phyloP scores from a whole-genome alignment of 30 jellyfish, hydroid and myxozoan genomes.

The Aurelia aurita region DNA sequence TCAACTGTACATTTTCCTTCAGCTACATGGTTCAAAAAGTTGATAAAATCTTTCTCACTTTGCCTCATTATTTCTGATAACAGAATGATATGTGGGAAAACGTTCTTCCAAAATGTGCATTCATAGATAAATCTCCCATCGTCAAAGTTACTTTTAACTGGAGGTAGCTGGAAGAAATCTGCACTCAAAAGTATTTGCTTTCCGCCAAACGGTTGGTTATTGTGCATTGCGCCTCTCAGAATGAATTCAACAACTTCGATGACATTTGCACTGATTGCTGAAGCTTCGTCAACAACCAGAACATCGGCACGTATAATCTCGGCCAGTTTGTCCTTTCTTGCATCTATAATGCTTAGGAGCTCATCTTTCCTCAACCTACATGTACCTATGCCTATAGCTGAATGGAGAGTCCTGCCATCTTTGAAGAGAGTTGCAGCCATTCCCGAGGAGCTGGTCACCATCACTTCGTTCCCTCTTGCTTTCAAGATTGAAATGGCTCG shows the following conservation, averaged over 20 bases:
- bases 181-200: too few species aligned
- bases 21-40: too few species aligned
- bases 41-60: too few species aligned
- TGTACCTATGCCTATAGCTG: slow-evolving; percentile 16
- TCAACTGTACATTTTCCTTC: too few species aligned
- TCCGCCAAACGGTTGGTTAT: slow-evolving; percentile 12
- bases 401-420: slow-evolving; percentile 24
- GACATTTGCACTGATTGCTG: slow-evolving; percentile 22
- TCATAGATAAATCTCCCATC: too few species aligned
- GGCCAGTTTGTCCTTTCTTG: slow-evolving; percentile 20
- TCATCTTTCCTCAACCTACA: slow-evolving; percentile 13
- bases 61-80: too few species aligned
- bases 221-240: slow-evolving; percentile 10
- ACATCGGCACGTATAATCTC: slow-evolving; percentile 2
- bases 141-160: too few species aligned
- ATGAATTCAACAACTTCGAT: slow-evolving; percentile 16
- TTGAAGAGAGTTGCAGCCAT: slow-evolving; percentile 24
- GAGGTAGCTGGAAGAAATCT: too few species aligned
- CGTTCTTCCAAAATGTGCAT: too few species aligned
- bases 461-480: slow-evolving; percentile 24
- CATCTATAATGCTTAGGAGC: neutral
- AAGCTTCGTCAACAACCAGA: slow-evolving; percentile 22
- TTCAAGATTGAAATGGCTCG: neutral
- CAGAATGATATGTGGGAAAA: too few species aligned
- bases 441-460: slow-evolving; percentile 17